A percentile compares a stretch with the other conserved stretches of the same genome.
Conservation (phyloP, 2,113 vertebrate genomes). For the Coregonus clupeaformis region DNA sequence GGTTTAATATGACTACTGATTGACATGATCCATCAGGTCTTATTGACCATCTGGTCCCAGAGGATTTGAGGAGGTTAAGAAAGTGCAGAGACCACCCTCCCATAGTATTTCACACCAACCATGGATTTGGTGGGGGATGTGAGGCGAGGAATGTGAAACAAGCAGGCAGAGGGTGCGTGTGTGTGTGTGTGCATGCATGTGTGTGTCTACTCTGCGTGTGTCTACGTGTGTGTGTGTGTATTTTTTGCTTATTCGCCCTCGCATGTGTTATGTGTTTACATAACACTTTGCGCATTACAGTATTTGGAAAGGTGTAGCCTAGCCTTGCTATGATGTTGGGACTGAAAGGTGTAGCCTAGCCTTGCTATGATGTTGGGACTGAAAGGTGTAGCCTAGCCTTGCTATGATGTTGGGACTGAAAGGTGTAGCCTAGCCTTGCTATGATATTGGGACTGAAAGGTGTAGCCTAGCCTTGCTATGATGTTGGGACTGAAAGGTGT, state of each 20-base stretch:
- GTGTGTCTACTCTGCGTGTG: not conserved
- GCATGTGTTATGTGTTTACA: not conserved
- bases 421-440: too few relatives aligned
- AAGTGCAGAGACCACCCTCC: constrained; percentile 64
- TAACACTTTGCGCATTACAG: not conserved
- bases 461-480: too few relatives aligned
- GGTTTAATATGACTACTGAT: constrained; percentile 69
- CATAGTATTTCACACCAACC: constrained; percentile 64
- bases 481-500: not conserved
- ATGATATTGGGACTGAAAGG: not conserved
- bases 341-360: too few relatives aligned
- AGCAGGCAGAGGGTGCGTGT: constrained; percentile 43
- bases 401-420: not conserved
- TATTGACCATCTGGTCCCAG: constrained; percentile 55
- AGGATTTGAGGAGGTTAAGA: constrained; percentile 54
- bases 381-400: too few relatives aligned
- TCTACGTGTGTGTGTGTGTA: constrained; percentile 23
- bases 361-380: not conserved
- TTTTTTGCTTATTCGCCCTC: not conserved
- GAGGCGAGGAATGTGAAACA: constrained; percentile 58
- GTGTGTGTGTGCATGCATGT: constrained; percentile 10
- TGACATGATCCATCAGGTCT: constrained; percentile 61
- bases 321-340: not conserved
- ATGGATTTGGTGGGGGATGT: constrained; percentile 53
- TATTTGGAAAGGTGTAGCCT: not conserved